Evolutionary conservation across 2,797 vertebrate species (phyloP), one percentile per base, ranked within the genome.

Genomic region (Chelon auratus): DNA sequence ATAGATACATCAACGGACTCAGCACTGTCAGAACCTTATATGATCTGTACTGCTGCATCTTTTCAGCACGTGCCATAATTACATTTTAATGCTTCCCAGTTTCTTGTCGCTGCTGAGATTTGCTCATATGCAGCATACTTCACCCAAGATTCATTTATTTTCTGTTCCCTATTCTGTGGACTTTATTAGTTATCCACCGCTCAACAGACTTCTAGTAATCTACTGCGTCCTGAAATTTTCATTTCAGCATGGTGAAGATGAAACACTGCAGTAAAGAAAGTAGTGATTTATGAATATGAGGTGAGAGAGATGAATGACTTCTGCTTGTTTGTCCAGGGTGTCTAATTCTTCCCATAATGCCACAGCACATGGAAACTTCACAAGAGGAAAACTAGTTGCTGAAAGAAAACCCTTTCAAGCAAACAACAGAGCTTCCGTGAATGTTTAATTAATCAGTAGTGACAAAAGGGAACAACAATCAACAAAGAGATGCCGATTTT

Each of bases 381-480:
- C 88, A 85, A 91, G 83, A 92, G 72, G 81, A 86, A 86, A 93
- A 91, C 83, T 86, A 88, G 75, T 78, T 63, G 54, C 81, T 77
- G 77, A 81, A 81, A 79, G 68, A 70, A 88, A 89, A 86, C 75
- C 65, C 89, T 94, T 93, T 93, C 92, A 92, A 88, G 85, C 81
- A 84, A 93, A 93, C 88, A 93, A 89, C 89, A 82, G 86, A 92
- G 92, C 82, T 59, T 86, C 85, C 68, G 60, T 81, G 90, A 90
- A 95, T 95, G 93, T 94, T 95, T 95, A 95, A 95, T 94, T 95
- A 93, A 95, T 95, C 93, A 93, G 91, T 72, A 79, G 90, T 80
- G 91, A 94, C 91, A 93, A 94, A 94, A 93, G 90, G 90, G 91
- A 94, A 92, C 90, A 94, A 92, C 89, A 91, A 92, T 93, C 90